Evolutionary conservation across 2,797 vertebrate species (phyloP), one percentile per base, ranked within the genome.

Genomic region (Octomys mimax): DNA sequence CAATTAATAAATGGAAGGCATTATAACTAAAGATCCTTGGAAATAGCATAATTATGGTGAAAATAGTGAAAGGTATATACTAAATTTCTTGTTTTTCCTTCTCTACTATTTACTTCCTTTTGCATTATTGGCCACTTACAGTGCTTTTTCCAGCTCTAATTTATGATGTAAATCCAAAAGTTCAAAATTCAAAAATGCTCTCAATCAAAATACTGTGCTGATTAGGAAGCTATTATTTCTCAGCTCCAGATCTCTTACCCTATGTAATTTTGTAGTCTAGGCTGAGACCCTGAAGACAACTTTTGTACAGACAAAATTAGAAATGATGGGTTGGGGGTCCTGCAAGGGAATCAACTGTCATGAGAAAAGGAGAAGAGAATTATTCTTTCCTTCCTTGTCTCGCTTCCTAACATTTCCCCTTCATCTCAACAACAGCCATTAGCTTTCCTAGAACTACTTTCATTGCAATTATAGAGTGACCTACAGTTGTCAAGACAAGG

Each of bases 1-100:
- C 92, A 78, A 92, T 86, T 81, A 49, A 80, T 80, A 80, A 14
- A 36, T 80, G 28, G 18, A 84, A 94, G n/a, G 14, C 70, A 71
- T 57, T 49, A 18, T 49, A 84, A 9, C 6, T 19, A 59, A 14
- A 7, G 33, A 89, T 83, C 82, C 68, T 28, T 57, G 19, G 2
- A 66, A 78, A 83, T 79, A 64, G 11, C 21, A 71, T 57, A 73
- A 81, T 79, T 88, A 88, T 26, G 14, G 31, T 71, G 4, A 31
- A 91, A 85, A 31, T 39, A 88, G 13, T 42, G 85, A 64, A 90
- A n/a, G 4, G 2, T 21, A 77, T 94, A 81, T 59, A 54, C 24
- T 39, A 59, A 46, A 62, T 71, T 71, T 71, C 68, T 36, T 49
- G 7, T 46, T 91, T 68, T 78, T 21, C 54, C 70, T n/a, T 0